Percentiles rank a stretch among this genome's conserved stretches.
These are phyloP conservation scores for Dorcus parallelipipedus DNA, from an alignment of 2,888 invertebrate genomes.

Conservation along the genomic window DNA sequence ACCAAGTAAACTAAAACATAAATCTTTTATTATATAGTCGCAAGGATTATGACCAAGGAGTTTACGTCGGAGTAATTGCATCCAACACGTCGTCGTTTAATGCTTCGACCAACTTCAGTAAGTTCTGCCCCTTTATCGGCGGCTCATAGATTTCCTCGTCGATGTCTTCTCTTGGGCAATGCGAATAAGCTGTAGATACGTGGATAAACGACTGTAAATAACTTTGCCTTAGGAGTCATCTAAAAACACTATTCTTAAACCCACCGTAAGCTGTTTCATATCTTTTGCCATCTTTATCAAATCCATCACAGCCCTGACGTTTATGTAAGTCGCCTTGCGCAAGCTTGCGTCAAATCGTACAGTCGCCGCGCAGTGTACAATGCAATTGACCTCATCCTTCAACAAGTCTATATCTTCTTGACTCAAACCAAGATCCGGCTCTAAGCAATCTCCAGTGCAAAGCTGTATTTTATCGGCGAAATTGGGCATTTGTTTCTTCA, in stretches of 20 bases:
- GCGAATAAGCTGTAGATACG: slow-evolving; percentile 64
- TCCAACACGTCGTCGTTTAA: slow-evolving; percentile 38
- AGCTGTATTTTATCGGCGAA: too few relatives aligned
- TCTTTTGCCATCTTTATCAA: slow-evolving; percentile 69
- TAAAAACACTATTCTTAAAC: background rate
- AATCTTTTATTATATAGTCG: too few relatives aligned
- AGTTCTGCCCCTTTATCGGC: slow-evolving; percentile 39
- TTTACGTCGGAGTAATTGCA: too few relatives aligned
- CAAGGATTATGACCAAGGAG: too few relatives aligned
- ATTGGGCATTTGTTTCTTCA: too few relatives aligned
- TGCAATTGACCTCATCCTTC: too few relatives aligned
- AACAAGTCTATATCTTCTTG: too few relatives aligned
- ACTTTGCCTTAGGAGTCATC: background rate
- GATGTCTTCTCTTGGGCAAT: slow-evolving; percentile 55
- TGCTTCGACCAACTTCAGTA: slow-evolving; percentile 44
- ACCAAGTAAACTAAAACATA: too few relatives aligned
- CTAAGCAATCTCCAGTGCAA: too few relatives aligned
- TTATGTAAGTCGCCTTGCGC: slow-evolving; percentile 54
- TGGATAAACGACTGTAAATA: slow-evolving; percentile 53
- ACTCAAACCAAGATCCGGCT: too few relatives aligned
- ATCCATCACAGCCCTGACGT: slow-evolving; percentile 73
- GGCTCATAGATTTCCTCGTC: slow-evolving; percentile 54
- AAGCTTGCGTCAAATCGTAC: too few relatives aligned
- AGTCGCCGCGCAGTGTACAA: too few relatives aligned
- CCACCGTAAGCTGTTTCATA: slow-evolving; percentile 68